Base-by-base conservation (phyloP, 2,797 vertebrate genomes). In the Epinephelus malabaricus region DNA sequence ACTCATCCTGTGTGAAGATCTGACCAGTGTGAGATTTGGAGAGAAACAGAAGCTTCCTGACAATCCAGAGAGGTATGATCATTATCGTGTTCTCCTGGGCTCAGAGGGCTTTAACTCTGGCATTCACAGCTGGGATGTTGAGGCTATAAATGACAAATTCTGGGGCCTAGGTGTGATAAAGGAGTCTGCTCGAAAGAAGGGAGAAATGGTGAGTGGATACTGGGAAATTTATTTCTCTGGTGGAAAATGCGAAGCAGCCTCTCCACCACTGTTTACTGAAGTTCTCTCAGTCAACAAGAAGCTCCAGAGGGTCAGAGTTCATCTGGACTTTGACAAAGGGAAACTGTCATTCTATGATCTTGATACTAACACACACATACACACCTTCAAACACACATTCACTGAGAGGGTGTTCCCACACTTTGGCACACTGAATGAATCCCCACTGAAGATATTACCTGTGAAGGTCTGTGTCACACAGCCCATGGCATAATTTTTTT, bases 341-440 rank as follows among this genome's bases (percentile, higher is more conserved):
- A 47, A 56, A 3, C n/a, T 87, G 43, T 72, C 79, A 0, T 87
- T 80, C 21, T 56, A 8, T 27, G 66, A 85, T 45, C 17, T 11
- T 2, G 66, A 72, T 19, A 60, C 53, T 1, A 23, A 87, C 66
- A 23, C 78, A 51, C 49, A 61, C 61, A 27, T 87, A 21, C 62
- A 78, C 79, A 77, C 79, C 30, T 79, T 77, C 38, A 79, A 1
- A 68, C 30, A 80, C 14, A 72, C 34, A 2, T 84, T 84, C 43
- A 61, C 61, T 1, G 50, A 70, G 4, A 83, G 4, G 1, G 1
- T 88, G 72, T 74, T 79, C 53, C 72, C 69, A 4, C 76, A 56
- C 30, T 12, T 83, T 19, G 2, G 1, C 6, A 87, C 45, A 5
- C 0, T 2, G 5, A 55, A 75, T 10, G 0, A 60, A 10, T 2